These are phyloP conservation scores for Neodiprion fabricii DNA, from an alignment of 1,140 invertebrate species.

Conservation along the genomic window DNA sequence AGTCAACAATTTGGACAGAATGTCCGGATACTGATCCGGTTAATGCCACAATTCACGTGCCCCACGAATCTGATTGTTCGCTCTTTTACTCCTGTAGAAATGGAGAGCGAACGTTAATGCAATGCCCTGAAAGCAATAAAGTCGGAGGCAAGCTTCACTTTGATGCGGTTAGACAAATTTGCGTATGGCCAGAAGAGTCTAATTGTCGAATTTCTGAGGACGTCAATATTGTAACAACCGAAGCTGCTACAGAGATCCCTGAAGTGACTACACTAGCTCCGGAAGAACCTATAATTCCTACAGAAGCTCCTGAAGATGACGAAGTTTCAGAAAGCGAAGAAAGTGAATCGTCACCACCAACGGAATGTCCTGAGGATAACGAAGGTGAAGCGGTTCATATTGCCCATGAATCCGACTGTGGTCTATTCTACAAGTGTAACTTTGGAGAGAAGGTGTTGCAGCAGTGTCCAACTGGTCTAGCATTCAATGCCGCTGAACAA, in stretches of 20 bases:
- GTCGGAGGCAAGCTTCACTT: slow-evolving; percentile 42
- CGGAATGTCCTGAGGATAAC: slow-evolving; percentile 21
- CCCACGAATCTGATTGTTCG: slow-evolving; percentile 37
- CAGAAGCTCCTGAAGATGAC: background rate
- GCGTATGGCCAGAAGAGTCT: slow-evolving; percentile 40
- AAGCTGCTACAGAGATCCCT: background rate
- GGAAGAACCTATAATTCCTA: too few species aligned
- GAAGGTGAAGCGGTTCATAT: slow-evolving; percentile 22
- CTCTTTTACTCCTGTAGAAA: slow-evolving; percentile 46
- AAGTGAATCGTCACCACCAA: background rate
- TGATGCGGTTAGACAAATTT: slow-evolving; percentile 42
- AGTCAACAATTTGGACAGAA: background rate
- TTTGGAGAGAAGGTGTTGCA: slow-evolving; percentile 31
- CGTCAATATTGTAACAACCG: background rate
- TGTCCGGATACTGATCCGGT: slow-evolving; percentile 14
- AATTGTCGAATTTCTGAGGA: background rate
- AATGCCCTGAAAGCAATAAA: slow-evolving; percentile 34
- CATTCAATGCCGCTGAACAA: slow-evolving; percentile 46
- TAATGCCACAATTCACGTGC: slow-evolving; percentile 24
- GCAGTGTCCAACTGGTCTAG: slow-evolving; percentile 33
- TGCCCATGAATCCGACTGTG: slow-evolving; percentile 36
- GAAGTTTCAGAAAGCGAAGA: background rate
- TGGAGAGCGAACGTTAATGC: slow-evolving; percentile 30
- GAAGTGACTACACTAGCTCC: too few species aligned
- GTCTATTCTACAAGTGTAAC: slow-evolving; percentile 46